Evolutionary conservation across 2,888 invertebrate genomes (phyloP).

Genomic region (Cheilosia grossa): DNA sequence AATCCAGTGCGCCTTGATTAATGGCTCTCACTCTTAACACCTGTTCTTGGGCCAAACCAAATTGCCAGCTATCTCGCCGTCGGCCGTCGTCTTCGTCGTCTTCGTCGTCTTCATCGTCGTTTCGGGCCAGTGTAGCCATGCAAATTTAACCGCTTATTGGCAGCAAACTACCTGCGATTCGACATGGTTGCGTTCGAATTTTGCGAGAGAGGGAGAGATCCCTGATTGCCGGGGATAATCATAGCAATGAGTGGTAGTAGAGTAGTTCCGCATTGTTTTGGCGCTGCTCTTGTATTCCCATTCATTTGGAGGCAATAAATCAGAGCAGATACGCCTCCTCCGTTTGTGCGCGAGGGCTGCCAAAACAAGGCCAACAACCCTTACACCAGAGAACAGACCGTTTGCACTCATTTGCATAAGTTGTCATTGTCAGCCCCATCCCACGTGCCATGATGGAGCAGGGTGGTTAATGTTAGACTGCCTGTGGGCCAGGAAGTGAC

Average conservation of each 20-base stretch:
- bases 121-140: constrained; percentile 38
- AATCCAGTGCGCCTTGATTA: constrained; percentile 60
- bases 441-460: no score
- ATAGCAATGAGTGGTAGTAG: constrained; percentile 37
- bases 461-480: background rate
- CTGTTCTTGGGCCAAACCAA: constrained; percentile 58
- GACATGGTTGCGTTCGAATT: constrained; percentile 40
- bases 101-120: background rate
- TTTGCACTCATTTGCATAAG: constrained; percentile 47
- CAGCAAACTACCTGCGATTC: constrained; percentile 67
- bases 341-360: constrained; percentile 20
- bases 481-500: constrained; percentile 44
- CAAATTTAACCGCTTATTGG: constrained; percentile 64
- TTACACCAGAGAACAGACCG: background rate
- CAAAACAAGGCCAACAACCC: constrained; percentile 64
- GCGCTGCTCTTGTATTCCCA: constrained; percentile 1
- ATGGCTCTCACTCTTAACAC: constrained; percentile 68
- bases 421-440: background rate
- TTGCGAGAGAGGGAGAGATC: constrained; percentile 4
- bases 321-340: constrained; percentile 33
- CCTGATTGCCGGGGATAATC: constrained; percentile 36
- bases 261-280: constrained; percentile 64
- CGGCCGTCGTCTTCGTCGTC: background rate
- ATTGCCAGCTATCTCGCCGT: constrained; percentile 56
- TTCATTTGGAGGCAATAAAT: constrained; percentile 45